A percentile compares a stretch with the other conserved stretches of the same genome.
phyloP scores from a whole-genome alignment of 2,888 invertebrate species.

The Mellilla xanthometata region DNA sequence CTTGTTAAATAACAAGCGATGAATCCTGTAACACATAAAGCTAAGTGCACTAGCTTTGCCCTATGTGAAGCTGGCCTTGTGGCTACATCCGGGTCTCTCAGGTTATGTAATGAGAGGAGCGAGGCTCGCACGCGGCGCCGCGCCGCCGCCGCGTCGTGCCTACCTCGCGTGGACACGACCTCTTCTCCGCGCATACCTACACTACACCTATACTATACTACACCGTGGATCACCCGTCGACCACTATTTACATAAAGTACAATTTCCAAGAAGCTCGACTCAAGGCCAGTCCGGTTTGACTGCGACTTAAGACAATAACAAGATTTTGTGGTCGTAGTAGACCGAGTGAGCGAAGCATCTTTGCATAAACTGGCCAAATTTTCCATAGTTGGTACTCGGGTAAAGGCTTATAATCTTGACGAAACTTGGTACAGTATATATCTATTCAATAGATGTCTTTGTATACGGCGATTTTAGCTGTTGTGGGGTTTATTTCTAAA shows the following conservation, averaged over 20 bases:
- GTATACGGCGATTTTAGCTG: no score
- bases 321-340: constrained; percentile 17
- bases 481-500: no score
- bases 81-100: constrained; percentile 64
- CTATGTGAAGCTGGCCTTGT: constrained; percentile 63
- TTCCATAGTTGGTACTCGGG: no score
- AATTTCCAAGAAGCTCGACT: constrained; percentile 16
- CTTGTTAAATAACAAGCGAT: no score
- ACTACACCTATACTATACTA: constrained; percentile 5
- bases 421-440: no score
- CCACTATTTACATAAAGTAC: constrained; percentile 17
- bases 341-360: no score
- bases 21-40: no score
- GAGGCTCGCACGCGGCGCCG: constrained; percentile 30
- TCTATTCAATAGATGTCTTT: no score
- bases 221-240: constrained; percentile 12
- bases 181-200: constrained; percentile 2
- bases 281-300: constrained; percentile 14
- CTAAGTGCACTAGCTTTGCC: constrained; percentile 41
- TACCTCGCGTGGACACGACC: constrained; percentile 1
- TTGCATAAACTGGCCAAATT: no score
- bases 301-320: constrained; percentile 10
- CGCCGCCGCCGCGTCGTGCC: constrained; percentile 7
- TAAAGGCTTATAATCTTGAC: no score
- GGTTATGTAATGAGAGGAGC: constrained; percentile 57